phyloP scores from a whole-genome alignment of 2,888 invertebrate genomes.

The Zhengitettix transpicula region DNA sequence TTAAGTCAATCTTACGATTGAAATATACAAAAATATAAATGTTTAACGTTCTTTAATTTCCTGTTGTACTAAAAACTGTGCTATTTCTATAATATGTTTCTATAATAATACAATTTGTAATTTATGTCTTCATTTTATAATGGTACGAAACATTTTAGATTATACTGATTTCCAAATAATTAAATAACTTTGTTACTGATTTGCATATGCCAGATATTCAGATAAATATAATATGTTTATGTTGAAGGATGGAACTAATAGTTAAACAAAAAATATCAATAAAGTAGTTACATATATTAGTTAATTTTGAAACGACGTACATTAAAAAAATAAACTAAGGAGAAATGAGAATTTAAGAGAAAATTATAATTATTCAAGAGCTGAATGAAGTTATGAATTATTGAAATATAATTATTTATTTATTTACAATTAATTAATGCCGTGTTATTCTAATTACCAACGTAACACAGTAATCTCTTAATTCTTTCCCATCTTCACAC shows the following conservation, averaged over 20 bases:
- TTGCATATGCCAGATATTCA: not conserved
- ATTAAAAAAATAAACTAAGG: not conserved
- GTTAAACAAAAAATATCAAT: not conserved
- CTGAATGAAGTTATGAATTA: no score
- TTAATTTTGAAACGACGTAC: not conserved
- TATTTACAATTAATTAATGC: no score
- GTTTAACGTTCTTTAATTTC: no score
- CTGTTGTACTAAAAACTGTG: not conserved
- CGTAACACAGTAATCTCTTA: no score
- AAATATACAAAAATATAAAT: no score
- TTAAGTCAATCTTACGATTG: no score
- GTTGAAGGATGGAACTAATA: not conserved
- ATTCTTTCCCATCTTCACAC: no score
- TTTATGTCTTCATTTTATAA: not conserved
- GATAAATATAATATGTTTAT: not conserved
- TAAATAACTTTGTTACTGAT: not conserved
- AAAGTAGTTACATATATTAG: not conserved
- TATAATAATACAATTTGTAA: not conserved
- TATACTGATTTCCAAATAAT: not conserved
- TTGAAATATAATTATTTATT: no score
- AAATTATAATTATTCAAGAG: no score
- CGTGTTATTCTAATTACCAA: no score
- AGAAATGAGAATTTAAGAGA: no score
- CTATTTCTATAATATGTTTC: not conserved
- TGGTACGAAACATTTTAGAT: not conserved